Conservation (phyloP, 2,888 invertebrate species). For the Meteorus colon region DNA sequence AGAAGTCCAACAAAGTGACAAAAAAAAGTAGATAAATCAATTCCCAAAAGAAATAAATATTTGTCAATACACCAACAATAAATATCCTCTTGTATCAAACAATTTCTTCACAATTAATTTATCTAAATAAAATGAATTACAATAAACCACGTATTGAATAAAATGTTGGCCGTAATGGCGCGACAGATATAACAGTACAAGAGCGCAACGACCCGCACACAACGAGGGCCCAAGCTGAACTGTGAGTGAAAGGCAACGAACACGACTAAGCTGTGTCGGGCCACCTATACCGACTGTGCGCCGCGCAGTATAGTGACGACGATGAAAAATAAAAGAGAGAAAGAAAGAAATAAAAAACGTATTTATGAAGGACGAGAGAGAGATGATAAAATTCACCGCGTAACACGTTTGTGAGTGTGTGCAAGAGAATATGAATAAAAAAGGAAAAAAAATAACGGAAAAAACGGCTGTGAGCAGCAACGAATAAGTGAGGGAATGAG, state of each 20-base stretch:
- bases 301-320: conserved; percentile 43
- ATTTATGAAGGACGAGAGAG: conserved; percentile 38
- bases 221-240: conserved; percentile 63
- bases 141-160: neutral
- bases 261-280: conserved; percentile 32
- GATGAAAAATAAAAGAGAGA: too few relatives aligned
- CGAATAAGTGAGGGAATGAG: neutral
- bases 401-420: conserved; percentile 21
- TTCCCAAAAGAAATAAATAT: too few relatives aligned
- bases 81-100: too few relatives aligned
- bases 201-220: conserved; percentile 53
- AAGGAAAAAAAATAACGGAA: neutral
- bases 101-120: too few relatives aligned
- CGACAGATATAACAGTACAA: neutral
- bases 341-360: neutral
- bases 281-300: conserved; percentile 38
- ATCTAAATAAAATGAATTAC: too few relatives aligned
- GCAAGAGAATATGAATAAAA: conserved; percentile 10
- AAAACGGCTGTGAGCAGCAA: neutral
- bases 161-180: neutral
- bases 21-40: too few relatives aligned
- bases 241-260: conserved; percentile 57
- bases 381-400: conserved; percentile 28
- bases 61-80: too few relatives aligned
- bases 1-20: neutral